A percentile compares a stretch with the other conserved stretches of the same genome.
Conservation (phyloP, 2,797 vertebrate species). For the Enteromius treurensis region DNA sequence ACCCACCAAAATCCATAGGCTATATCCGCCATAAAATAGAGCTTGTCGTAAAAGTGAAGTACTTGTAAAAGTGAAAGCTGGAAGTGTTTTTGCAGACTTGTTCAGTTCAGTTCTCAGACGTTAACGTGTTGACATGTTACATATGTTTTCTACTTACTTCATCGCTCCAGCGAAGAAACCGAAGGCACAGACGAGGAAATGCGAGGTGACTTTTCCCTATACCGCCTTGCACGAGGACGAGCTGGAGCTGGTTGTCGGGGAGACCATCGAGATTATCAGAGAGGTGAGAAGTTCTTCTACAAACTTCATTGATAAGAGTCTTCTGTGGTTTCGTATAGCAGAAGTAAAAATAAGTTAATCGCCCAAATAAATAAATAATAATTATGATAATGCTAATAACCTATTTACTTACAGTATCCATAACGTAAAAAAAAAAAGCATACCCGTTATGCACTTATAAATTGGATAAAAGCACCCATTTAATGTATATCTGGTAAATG, state of each 20-base stretch:
- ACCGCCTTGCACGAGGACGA: slow-evolving; percentile 77
- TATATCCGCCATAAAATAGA: slow-evolving; percentile 24
- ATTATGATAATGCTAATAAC: not conserved
- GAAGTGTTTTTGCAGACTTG: slow-evolving; percentile 6
- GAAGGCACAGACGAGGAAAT: slow-evolving; percentile 76
- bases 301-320: not conserved
- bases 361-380: not conserved
- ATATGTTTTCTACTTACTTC: slow-evolving; percentile 48
- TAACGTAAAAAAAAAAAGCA: not conserved
- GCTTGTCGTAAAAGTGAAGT: slow-evolving; percentile 29
- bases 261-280: slow-evolving; percentile 79
- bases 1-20: slow-evolving; percentile 32
- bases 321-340: not conserved
- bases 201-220: slow-evolving; percentile 81
- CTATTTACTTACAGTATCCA: not conserved
- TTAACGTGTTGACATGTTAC: slow-evolving; percentile 32
- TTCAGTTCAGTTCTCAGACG: not conserved
- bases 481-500: not conserved
- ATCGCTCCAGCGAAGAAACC: slow-evolving; percentile 70
- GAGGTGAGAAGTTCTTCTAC: slow-evolving; percentile 73
- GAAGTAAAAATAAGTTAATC: too few relatives aligned
- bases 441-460: not conserved
- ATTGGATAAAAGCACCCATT: not conserved
- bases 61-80: slow-evolving; percentile 24
- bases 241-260: slow-evolving; percentile 77